Evolutionary conservation across 2,797 vertebrate genomes (phyloP).

Genomic region (Dendrocincla tyrannina): DNA sequence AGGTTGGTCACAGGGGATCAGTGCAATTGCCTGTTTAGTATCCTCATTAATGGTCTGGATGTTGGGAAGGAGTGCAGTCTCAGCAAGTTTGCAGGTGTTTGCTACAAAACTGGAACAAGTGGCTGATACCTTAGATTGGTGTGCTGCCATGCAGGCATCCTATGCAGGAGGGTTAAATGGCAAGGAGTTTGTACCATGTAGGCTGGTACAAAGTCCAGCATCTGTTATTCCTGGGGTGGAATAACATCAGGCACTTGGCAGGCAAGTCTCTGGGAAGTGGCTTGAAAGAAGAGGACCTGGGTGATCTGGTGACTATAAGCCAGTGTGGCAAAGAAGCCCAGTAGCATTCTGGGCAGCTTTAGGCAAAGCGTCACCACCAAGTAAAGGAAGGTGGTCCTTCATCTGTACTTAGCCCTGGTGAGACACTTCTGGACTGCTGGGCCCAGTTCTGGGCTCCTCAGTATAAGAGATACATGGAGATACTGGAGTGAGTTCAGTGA

Average conservation of each 20-base stretch:
- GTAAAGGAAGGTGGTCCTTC: background rate
- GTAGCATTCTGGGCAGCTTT: background rate
- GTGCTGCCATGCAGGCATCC: background rate
- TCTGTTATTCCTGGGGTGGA: background rate
- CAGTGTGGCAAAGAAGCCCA: background rate
- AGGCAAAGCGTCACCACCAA: background rate
- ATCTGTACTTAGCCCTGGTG: background rate
- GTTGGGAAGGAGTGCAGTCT: background rate
- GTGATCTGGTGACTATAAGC: background rate
- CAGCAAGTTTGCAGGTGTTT: background rate
- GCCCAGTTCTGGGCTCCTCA: background rate
- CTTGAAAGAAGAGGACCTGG: background rate
- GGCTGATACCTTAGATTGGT: background rate
- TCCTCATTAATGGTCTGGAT: background rate
- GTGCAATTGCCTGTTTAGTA: background rate
- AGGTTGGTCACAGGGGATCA: background rate
- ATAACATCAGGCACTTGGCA: background rate
- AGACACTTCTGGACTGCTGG: background rate
- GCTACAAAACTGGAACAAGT: background rate
- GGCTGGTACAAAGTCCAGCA: background rate
- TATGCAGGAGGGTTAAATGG: background rate
- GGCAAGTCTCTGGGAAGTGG: background rate
- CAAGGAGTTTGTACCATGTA: background rate
- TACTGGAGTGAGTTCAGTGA: background rate
- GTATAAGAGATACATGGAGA: background rate